Evolutionary conservation across 2,113 vertebrate genomes (phyloP).

Genomic region (Psilopogon haemacephalus): DNA sequence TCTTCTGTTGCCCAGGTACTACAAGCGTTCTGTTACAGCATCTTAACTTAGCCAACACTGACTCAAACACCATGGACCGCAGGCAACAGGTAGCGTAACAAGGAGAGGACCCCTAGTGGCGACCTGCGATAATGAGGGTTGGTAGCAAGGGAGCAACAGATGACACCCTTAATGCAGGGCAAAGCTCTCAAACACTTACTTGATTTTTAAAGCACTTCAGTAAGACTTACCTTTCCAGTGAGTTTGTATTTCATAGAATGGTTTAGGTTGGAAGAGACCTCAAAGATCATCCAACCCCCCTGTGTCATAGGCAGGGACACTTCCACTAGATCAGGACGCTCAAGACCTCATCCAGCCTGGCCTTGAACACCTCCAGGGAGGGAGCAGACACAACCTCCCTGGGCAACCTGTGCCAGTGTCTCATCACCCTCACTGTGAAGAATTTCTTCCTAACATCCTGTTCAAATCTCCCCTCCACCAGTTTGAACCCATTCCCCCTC

Average conservation of each 20-base stretch:
- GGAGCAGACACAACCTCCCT: too few relatives aligned
- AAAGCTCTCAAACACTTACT: not conserved
- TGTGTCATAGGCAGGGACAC: too few relatives aligned
- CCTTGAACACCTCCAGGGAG: too few relatives aligned
- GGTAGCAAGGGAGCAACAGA: not conserved
- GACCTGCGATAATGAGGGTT: not conserved
- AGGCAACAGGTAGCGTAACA: not conserved
- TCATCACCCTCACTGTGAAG: too few relatives aligned
- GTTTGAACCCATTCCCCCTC: too few relatives aligned
- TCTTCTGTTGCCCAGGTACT: not conserved
- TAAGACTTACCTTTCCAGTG: not conserved
- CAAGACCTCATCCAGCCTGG: too few relatives aligned
- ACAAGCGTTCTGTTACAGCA: not conserved
- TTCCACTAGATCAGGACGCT: too few relatives aligned
- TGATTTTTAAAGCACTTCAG: not conserved
- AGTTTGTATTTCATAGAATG: not conserved
- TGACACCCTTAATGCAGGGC: not conserved
- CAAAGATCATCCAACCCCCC: too few relatives aligned
- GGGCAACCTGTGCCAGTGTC: too few relatives aligned
- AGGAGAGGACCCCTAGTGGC: conserved; percentile 71
- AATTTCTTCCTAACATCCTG: too few relatives aligned
- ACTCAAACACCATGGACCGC: not conserved
- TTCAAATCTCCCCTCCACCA: too few relatives aligned
- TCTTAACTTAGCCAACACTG: not conserved
- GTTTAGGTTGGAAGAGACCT: too few relatives aligned